Percentiles rank a stretch among this genome's conserved stretches.
These are phyloP conservation scores for Tringa solitaria DNA, from an alignment of 2,113 vertebrate species.

Conservation along the genomic window DNA sequence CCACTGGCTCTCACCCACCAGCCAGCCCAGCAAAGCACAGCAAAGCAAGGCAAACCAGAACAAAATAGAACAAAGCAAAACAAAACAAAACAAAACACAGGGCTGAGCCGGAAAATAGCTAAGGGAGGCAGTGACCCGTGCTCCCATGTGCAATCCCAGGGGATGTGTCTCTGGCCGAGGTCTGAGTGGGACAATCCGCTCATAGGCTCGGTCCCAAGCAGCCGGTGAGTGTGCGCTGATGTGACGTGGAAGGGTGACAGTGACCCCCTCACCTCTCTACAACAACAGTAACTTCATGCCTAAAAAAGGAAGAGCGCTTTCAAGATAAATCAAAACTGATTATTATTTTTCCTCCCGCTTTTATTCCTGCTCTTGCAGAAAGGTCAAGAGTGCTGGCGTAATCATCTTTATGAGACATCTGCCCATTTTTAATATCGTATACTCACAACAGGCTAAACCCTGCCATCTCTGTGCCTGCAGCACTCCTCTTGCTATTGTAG, in stretches of 20 bases:
- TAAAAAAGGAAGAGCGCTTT: not conserved
- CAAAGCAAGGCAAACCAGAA: not conserved
- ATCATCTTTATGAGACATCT: conserved; percentile 32
- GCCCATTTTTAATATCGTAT: not conserved
- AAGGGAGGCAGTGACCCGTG: not conserved
- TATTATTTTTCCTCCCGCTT: not conserved
- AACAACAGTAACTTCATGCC: not conserved
- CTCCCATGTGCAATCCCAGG: not conserved
- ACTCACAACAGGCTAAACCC: conserved; percentile 6
- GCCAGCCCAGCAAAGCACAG: not conserved
- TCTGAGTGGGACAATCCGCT: not conserved
- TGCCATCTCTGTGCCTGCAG: conserved; percentile 4
- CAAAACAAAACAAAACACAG: not conserved
- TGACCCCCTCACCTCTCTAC: not conserved
- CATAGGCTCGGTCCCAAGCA: not conserved
- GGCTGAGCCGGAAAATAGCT: not conserved
- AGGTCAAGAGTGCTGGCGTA: not conserved
- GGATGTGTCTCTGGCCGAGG: not conserved
- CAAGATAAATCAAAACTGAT: conserved; percentile 12
- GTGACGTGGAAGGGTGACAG: not conserved
- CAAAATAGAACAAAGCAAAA: not conserved
- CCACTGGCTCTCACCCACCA: not conserved
- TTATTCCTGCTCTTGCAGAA: conserved; percentile 36
- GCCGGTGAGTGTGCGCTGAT: not conserved
- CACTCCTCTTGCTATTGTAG: not conserved